phyloP scores from a whole-genome alignment of 2,113 vertebrate species.

The Leiothrix lutea region DNA sequence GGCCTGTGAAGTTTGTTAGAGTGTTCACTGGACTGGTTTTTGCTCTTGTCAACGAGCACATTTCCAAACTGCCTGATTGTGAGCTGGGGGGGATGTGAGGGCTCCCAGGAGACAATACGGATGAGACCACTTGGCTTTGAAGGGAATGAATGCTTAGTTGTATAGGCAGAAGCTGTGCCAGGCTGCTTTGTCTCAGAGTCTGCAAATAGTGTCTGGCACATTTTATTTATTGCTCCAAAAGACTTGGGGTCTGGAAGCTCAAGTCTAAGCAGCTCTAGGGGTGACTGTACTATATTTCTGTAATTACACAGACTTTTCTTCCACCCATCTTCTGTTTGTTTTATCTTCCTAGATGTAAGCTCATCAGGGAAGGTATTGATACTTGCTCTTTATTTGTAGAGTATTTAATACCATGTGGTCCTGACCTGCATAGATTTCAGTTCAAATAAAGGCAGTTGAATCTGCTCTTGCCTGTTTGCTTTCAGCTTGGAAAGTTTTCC shows the following conservation, averaged over 20 bases:
- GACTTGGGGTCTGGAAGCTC: background rate
- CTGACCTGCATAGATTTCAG: background rate
- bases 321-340: background rate
- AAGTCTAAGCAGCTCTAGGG: background rate
- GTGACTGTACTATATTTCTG: background rate
- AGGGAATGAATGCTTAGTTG: background rate
- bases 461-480: background rate
- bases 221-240: conserved; percentile 2
- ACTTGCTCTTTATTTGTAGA: background rate
- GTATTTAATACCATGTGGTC: background rate
- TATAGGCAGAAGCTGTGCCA: background rate
- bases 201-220: background rate
- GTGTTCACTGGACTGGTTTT: background rate
- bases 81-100: background rate
- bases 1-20: background rate
- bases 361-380: background rate
- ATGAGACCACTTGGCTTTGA: background rate
- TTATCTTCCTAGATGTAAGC: background rate
- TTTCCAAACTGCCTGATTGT: background rate
- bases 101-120: background rate
- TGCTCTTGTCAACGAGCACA: background rate
- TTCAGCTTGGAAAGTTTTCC: background rate
- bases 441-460: background rate
- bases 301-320: background rate
- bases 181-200: background rate